phyloP scores from a whole-genome alignment of 1,140 invertebrate species.

The Antheraea pernyi region DNA sequence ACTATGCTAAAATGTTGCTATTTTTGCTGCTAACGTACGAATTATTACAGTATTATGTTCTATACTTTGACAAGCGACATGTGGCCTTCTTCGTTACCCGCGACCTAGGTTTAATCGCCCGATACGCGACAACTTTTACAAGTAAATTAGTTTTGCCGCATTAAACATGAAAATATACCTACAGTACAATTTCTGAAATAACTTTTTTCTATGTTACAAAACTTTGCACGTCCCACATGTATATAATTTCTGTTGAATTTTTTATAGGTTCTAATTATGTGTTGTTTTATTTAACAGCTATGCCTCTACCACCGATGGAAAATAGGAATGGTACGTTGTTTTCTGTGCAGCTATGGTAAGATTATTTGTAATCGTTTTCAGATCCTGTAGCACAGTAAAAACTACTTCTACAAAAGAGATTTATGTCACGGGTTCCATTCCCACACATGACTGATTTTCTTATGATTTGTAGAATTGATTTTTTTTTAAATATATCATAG shows the following conservation, averaged over 20 bases:
- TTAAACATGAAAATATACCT: neutral
- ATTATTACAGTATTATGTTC: neutral
- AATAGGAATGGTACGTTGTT: constrained; percentile 64
- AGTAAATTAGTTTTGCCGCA: neutral
- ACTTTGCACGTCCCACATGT: neutral
- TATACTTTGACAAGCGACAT: constrained; percentile 2
- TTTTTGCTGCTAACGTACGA: neutral
- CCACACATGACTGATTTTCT: too few relatives aligned
- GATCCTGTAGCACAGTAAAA: too few relatives aligned
- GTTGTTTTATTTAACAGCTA: constrained; percentile 44
- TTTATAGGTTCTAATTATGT: constrained; percentile 9
- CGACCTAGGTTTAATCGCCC: neutral
- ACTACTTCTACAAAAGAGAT: too few relatives aligned
- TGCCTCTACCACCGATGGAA: constrained; percentile 59
- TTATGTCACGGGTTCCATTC: too few relatives aligned
- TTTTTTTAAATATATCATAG: too few relatives aligned
- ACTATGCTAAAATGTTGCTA: neutral
- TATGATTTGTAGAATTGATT: too few relatives aligned
- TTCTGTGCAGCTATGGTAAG: neutral
- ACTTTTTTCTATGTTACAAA: neutral
- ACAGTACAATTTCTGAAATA: neutral
- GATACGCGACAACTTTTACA: constrained; percentile 2
- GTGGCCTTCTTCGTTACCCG: constrained; percentile 6
- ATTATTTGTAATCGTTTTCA: too few relatives aligned
- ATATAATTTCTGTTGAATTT: constrained; percentile 6